Percentiles rank a stretch among this genome's conserved stretches.
These are phyloP conservation scores for Melieria picta DNA, from an alignment of 2,888 invertebrate genomes.

Conservation along the genomic window DNA sequence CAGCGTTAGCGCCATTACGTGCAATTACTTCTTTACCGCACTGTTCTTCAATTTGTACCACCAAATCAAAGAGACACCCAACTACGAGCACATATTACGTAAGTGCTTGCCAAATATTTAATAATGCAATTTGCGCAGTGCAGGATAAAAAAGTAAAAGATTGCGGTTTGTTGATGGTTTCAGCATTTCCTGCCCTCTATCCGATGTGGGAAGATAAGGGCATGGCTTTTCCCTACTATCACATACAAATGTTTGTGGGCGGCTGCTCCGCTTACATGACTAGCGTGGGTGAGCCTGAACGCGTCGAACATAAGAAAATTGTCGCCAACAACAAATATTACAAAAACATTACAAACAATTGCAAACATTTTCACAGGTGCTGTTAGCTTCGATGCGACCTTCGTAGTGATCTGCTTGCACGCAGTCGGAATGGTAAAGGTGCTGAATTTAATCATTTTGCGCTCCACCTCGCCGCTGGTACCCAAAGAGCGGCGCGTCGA, in stretches of 20 bases:
- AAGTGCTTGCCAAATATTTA: conserved; percentile 34
- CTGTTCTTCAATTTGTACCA: conserved; percentile 49
- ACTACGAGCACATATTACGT: conserved; percentile 50
- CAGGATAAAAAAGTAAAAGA: too few species aligned
- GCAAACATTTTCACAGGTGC: conserved; percentile 45
- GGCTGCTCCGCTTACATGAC: conserved; percentile 41
- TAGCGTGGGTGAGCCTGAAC: conserved; percentile 48
- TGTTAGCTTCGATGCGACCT: conserved; percentile 56
- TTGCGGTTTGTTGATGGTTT: too few species aligned
- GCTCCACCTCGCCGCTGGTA: conserved; percentile 51
- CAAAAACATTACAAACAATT: not conserved
- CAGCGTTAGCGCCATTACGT: conserved; percentile 42
- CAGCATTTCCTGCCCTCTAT: conserved; percentile 46
- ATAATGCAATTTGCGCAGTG: too few species aligned
- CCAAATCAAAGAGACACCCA: conserved; percentile 38
- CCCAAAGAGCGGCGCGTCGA: conserved; percentile 51
- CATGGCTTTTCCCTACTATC: conserved; percentile 54
- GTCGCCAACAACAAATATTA: not conserved
- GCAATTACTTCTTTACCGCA: conserved; percentile 50
- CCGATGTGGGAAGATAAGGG: conserved; percentile 55
- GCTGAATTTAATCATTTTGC: conserved; percentile 41
- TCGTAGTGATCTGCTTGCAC: conserved; percentile 55
- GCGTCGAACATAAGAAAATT: too few species aligned
- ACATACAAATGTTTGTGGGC: conserved; percentile 49
- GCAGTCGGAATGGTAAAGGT: conserved; percentile 51